Evolutionary conservation across 2,888 invertebrate genomes (phyloP), one percentile per base, ranked within the genome.

Genomic region (Spodoptera picta): DNA sequence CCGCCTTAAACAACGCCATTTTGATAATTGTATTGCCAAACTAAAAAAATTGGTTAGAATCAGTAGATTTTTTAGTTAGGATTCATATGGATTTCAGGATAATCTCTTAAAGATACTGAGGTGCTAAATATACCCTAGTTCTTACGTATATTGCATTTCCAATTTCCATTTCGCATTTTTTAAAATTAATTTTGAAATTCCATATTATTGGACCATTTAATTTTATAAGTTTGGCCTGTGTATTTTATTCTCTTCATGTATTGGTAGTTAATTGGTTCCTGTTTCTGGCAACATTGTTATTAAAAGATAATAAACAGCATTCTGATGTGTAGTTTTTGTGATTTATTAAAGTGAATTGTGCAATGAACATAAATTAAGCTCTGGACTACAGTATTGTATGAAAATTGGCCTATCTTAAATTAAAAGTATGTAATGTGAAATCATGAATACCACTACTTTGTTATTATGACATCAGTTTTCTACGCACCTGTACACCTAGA

Each of bases 51-150:
- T 85, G 82, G 80, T 84, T 83, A 73, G 69, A 80, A 72, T 71
- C 64, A 52, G 63, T 80, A 73, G 73, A 63, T 65, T 50, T 65
- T 44, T 88, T 86, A 84, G 85, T 83, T 87, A 84, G 83, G 83
- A 79, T 83, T 84, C 75, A 75, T 87, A 90, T 86, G 83, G 79
- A 86, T 84, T 82, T 82, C 74, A 72, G 67, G 77, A 84, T 83
- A 88, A 89, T 90, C 85, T 88, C 85, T 70, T 65, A 82, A 81
- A 80, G 74, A 85, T 83, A 82, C 82, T 73, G 80, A 86, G 92
- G 90, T 92, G 92, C 92, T 92, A 89, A 82, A 81, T 77, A 80
- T 80, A 79, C 64, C 54, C 61, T 80, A 81, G 66, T 61, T 77
- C 67, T 81, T 74, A 69, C 69, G 65, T 61, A 59, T 64, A 75